Base-by-base conservation (phyloP, 2,888 invertebrate species). In the Plusia festucae region DNA sequence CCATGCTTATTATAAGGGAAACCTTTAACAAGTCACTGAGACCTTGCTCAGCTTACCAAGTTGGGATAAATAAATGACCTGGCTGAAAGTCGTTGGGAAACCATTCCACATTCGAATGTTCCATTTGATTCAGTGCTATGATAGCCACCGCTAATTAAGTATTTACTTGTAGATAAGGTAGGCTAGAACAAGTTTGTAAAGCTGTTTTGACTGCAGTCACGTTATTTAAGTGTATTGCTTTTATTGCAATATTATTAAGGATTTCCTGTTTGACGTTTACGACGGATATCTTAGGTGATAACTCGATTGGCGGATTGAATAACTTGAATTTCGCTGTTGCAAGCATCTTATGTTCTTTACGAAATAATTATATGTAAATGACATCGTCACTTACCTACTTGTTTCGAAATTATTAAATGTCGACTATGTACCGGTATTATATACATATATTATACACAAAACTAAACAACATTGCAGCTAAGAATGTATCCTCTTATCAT, bases 41-140 rank as follows among this genome's bases (percentile, higher is more conserved):
- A 69, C 74, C 79, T 70, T 79, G 75, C 78, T 66, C 70, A 68
- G 53, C 52, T 77, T 78, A 82, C 84, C 85, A 84, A 85, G 84
- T 77, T 76, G 52, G 86, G 85, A 79, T 75, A 70, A 76, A 81
- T 83, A 82, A 85, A 83, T 81, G 83, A 80, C 73, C 79, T 34
- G 63, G 5, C 51, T 56, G 44, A 64, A 59, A 53, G 61, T 52
- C 22, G 60, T 78, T 66, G 66, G 66, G 76, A 70, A 76, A 76
- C 74, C 70, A 70, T 54, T 66, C 61, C 61, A 70, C 63, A 55
- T 76, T 55, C 20, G 40, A 78, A 66, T 62, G 58, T 59, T 18
- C 61, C 59, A 52, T 52, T 61, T 66, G 76, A 76, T 78, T 56
- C 61, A 56, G 60, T 55, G 54, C 78, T 20, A 66, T 16, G 76